Evolutionary conservation across 2,113 vertebrate genomes (phyloP).

Genomic region (Anguilla japonica): DNA sequence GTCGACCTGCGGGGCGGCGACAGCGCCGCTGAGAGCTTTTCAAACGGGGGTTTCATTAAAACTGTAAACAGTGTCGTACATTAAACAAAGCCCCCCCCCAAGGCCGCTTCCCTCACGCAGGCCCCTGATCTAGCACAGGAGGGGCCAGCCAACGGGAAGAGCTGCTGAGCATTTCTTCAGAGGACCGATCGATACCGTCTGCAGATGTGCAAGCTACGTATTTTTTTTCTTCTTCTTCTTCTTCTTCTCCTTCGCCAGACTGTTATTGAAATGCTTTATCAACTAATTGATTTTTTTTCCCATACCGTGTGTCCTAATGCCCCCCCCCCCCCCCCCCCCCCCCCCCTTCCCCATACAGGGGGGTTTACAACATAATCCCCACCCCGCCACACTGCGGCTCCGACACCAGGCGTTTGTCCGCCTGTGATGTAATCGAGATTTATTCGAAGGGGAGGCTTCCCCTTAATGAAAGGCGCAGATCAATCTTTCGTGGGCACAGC

Average conservation of each 20-base stretch:
- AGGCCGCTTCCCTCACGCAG: not conserved
- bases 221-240: not conserved
- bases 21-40: conserved; percentile 8
- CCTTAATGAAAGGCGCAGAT: not conserved
- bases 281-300: conserved; percentile 15
- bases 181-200: conserved; percentile 2
- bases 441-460: not conserved
- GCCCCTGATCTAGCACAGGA: not conserved
- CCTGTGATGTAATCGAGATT: conserved; percentile 3
- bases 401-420: not conserved
- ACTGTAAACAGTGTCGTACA: conserved; percentile 27
- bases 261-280: conserved; percentile 11
- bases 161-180: not conserved
- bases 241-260: not conserved
- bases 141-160: too few species aligned
- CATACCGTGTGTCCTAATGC: not conserved
- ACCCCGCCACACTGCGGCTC: not conserved
- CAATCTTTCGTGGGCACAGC: not conserved
- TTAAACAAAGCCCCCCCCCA: conserved; percentile 1
- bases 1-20: conserved; percentile 30
- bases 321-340: not conserved
- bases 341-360: not conserved
- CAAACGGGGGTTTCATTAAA: conserved; percentile 37
- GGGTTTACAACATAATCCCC: conserved; percentile 19
- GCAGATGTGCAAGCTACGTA: not conserved